Evolutionary conservation across 2,113 vertebrate genomes (phyloP), one percentile per base, ranked within the genome.

Genomic region (Tyto alba): DNA sequence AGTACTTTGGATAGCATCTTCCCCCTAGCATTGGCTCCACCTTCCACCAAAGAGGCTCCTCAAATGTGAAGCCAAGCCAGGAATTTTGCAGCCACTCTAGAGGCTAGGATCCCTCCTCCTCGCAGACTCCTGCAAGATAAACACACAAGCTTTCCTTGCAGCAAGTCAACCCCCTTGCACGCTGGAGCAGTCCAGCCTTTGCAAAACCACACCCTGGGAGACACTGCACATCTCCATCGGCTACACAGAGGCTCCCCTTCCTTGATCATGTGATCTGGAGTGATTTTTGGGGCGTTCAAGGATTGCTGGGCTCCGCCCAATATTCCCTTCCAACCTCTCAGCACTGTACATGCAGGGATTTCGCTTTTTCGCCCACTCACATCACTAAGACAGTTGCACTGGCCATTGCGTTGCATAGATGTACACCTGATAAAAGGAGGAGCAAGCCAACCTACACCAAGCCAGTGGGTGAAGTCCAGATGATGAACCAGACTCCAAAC

Each of bases 391-490:
- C 53, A 41, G 5, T 4, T 15, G 22, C 27, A 29, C 38, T 13
- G 19, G 23, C 55, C 34, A 12, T 6, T 26, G 21, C 3, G 1
- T 30, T n/a, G 27, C 36, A 29, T 1, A 4, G n/a, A 27, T 6
- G 22, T 6, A 47, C 29, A 5, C 8, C 16, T 22, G 56, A 17
- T 9, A 66, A 64, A 29, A 59, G 22, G 38, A 17, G 26, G 23
- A 57, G 27, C 43, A 53, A 48, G 9, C 8, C 67, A 20, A 25
- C 21, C 30, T 29, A 4, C 10, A n/a, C 1, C 16, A n/a, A n/a
- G n/a, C n/a, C n/a, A n/a, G 19, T 12, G 29, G 32, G 48, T 21
- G 22, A 27, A 43, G 48, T 3, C 13, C 26, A 43, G 43, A 23
- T 36, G 3, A 72, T 2, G 47, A 60, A 26, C 17, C 67, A 47